Base-by-base conservation (phyloP, 2,888 invertebrate genomes). In the Brachylomia viminalis region DNA sequence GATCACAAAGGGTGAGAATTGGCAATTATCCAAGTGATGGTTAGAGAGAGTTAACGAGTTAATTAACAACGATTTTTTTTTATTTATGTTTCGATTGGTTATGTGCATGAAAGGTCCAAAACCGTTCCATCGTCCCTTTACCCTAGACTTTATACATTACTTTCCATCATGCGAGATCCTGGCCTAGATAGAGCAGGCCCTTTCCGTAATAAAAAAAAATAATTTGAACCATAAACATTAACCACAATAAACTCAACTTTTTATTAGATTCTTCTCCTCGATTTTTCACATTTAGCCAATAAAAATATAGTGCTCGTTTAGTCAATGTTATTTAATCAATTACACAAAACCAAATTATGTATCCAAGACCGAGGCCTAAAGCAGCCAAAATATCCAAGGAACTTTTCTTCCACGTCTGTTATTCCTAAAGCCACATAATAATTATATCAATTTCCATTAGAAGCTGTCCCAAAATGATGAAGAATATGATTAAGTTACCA, bases 401-500 rank as follows among this genome's bases (percentile, higher is more conserved):
- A 49, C 5, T n/a, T 20, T n/a, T 8, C 27, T 58, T 8, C 4
- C 7, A 6, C 8, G 20, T 54, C 72, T 65, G 62, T 79, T 75
- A 65, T 66, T 33, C 58, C 1, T 27, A 75, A 79, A 84, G 56
- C 52, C 69, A 68, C 64, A 66, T 75, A 77, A 87, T 84, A 78
- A 80, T 78, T 86, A 72, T 70, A 78, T 77, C 75, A 87, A 81
- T 86, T 87, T 75, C 73, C 74, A 82, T 87, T 76, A 82, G 71
- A 80, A 76, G 54, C 71, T 80, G 69, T 65, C 72, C 62, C 75
- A 82, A 80, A 86, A 86, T 78, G 68, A 77, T 72, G 75, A 69
- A 79, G 59, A 79, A 79, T 67, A 76, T 81, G 79, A 87, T 84
- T 81, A 87, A 81, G 84, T 80, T 77, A 84, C 86, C 87, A 87